Percentiles rank a stretch among this genome's conserved stretches.
These are phyloP conservation scores for Gobio gobio DNA, from an alignment of 2,113 vertebrate genomes.

Conservation along the genomic window DNA sequence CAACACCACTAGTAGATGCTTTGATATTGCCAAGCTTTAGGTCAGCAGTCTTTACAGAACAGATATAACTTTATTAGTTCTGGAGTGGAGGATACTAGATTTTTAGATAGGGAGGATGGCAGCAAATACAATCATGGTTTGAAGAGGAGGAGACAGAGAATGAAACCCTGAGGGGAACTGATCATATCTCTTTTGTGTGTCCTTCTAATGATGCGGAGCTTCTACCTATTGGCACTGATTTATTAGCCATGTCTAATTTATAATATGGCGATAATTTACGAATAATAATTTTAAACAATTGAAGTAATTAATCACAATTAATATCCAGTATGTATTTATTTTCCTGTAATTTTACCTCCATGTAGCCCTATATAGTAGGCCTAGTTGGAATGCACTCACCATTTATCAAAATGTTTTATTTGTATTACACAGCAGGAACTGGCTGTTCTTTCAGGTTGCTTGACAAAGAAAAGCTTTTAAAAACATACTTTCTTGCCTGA, in stretches of 20 bases:
- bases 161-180: slow-evolving; percentile 16
- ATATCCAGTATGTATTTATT: neutral
- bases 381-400: neutral
- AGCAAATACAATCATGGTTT: slow-evolving; percentile 39
- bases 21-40: slow-evolving; percentile 9
- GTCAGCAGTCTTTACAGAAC: slow-evolving; percentile 16
- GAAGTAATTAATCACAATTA: neutral
- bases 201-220: neutral
- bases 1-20: neutral
- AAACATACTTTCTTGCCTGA: neutral
- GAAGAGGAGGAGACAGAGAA: slow-evolving; percentile 6
- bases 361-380: neutral
- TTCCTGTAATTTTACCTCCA: neutral
- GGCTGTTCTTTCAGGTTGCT: neutral
- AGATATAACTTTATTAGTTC: slow-evolving; percentile 17
- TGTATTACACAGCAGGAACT: neutral
- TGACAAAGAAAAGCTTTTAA: slow-evolving; percentile 8
- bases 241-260: neutral
- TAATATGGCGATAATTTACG: neutral
- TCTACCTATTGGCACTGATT: neutral
- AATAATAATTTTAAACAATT: neutral
- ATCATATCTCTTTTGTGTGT: slow-evolving; percentile 13
- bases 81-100: slow-evolving; percentile 10
- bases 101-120: slow-evolving; percentile 10
- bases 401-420: neutral